Base-by-base conservation (phyloP, 23 tunicate genomes). In the Corella eumyota region DNA sequence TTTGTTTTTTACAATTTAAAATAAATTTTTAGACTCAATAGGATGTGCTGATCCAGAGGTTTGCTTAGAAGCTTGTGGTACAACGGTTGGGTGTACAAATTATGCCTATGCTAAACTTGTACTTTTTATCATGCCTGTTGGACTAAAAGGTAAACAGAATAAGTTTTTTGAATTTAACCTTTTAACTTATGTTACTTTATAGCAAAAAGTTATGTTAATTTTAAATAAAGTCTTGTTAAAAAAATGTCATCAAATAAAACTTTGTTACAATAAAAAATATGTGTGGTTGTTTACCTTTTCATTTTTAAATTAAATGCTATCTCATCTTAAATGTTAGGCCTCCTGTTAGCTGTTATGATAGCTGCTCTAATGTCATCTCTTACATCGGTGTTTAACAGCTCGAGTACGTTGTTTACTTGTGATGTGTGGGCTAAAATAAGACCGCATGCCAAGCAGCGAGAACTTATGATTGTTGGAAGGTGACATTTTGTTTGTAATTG, bases 281-380 rank as follows among this genome's bases (percentile, higher is more conserved):
- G n/a, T n/a, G n/a, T n/a, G n/a, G n/a, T n/a, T n/a, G n/a, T n/a
- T n/a, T n/a, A n/a, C n/a, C n/a, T n/a, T n/a, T n/a, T n/a, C n/a
- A n/a, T n/a, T n/a, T n/a, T n/a, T n/a, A n/a, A n/a, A n/a, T n/a
- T n/a, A n/a, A n/a, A n/a, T n/a, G n/a, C n/a, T n/a, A n/a, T n/a
- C n/a, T n/a, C n/a, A n/a, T n/a, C n/a, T n/a, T n/a, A n/a, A n/a
- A n/a, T n/a, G n/a, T n/a, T n/a, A 87, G 96, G 96, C 25, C 45
- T 87, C 6, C 71, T 87, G 22, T 66, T 87, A 15, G 86, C 96
- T 50, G 88, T 76, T 51, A 87, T 87, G 96, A 48, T 87, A 3
- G 96, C 96, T 34, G 87, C 96, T 25, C 67, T 87, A 62, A 87
- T 87, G 96, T 78, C 87, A 19, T 87, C 96, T 23, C 51, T 87